Evolutionary conservation across 2,888 invertebrate species (phyloP), one percentile per base, ranked within the genome.

Genomic region (Cloeon dipterum): DNA sequence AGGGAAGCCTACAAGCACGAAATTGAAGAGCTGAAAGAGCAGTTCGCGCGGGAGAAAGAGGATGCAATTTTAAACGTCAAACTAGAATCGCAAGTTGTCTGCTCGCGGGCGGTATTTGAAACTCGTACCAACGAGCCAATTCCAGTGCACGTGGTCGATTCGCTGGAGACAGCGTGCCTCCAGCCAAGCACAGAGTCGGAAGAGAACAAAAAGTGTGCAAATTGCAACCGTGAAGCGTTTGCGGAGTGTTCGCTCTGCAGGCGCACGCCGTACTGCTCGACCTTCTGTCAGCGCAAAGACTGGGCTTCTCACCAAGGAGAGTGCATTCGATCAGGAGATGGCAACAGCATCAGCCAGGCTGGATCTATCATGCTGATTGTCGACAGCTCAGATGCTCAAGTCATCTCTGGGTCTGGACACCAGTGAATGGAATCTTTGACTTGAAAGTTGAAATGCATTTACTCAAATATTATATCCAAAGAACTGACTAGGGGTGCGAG

Each of bases 251-350:
- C 85, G 0, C 59, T 83, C 26, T 86, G 86, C 50, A 68, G 83
- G 36, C 67, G 78, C 42, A 83, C 83, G 11, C 82, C 82, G 8
- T 86, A 86, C 55, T 86, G 86, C 55, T 83, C 85, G 5, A 79
- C 77, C 3, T 85, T 81, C 58, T 86, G 86, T 56, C 85, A 86
- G 57, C 70, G 82, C 44, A 85, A 83, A 55, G 85, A 86, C 58
- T 86, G 85, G 85, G 72, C 70, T 13, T 68, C 75, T 26, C 85
- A 78, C 56, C 83, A 83, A 56, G 76, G 81, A 41, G 82, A 83
- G 54, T 82, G 40, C 21, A 16, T n/a, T 14, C n/a, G 16, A 29
- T 29, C 29, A 23, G n/a, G n/a, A n/a, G n/a, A n/a, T n/a, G n/a
- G n/a, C n/a, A n/a, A n/a, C n/a, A n/a, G n/a, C n/a, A n/a, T n/a